Evolutionary conservation across 2,797 vertebrate genomes (phyloP), one percentile per base, ranked within the genome.

Genomic region (Galagoides demidoff): DNA sequence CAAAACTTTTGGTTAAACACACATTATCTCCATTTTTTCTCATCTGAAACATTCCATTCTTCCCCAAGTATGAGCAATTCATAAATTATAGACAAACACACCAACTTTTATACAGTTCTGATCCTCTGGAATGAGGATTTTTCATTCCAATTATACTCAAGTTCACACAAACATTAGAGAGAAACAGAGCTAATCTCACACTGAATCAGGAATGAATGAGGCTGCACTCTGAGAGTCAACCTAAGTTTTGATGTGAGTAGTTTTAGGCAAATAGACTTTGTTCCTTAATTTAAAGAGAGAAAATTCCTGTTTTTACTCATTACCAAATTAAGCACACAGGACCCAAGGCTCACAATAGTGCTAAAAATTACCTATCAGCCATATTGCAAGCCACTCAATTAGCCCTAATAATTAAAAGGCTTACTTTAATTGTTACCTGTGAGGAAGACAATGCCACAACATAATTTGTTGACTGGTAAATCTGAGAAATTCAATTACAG

Each of bases 1-100:
- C 43, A 92, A 95, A 81, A 84, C 31, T 94, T 88, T 76, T 85
- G 59, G 39, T 34, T 90, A 88, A 92, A 92, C 45, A 86, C 2
- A 66, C 57, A 89, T 83, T 73, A 92, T 59, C 39, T 90, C 61
- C 95, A 55, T 89, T 89, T 92, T 87, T 96, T 77, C 78, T 97
- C 43, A 91, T 70, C 55, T 91, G 37, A 85, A 91, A 92, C 49
- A 94, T 59, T 55, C 45, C 29, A 76, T 84, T 94, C 52, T 92
- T 96, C 39, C 22, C 4, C 91, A 77, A 89, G 37, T 70, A 64
- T 78, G 43, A 89, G 31, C 52, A 94, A 79, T 61, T 77, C 61
- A 81, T 76, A 94, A 78, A 89, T 49, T 63, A 87, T 1, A 93
- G 25, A 34, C 39, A 92, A 92, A 85, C 4, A 64, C 34, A 59